Evolutionary conservation across 2,888 invertebrate species (phyloP), one percentile per base, ranked within the genome.

Genomic region (Stenchaetothrips biformis): DNA sequence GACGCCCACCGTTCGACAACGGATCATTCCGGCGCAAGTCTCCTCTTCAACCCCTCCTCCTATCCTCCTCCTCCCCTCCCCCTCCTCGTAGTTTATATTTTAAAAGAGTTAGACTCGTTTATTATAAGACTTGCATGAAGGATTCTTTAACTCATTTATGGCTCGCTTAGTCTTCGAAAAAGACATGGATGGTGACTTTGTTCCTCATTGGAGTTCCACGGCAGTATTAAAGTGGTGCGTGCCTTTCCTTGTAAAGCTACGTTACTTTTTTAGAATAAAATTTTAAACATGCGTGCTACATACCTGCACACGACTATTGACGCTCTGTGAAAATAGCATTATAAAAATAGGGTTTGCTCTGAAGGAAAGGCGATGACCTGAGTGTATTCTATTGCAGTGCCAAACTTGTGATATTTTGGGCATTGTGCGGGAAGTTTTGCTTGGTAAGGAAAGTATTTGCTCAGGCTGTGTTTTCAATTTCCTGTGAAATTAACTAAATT

Each of bases 381-480:
- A 18, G 13, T 53, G 9, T 13, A 53, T 18, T 53, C 9, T 21
- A 67, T 74, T 74, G 67, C 67, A 74, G 67, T 74, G 67, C 67
- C 67, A 74, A 74, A 74, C 25, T 74, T 74, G 67, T 74, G 67
- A 74, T 74, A 74, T 21, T 74, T 74, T 74, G 67, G 21, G 67
- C 67, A 74, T 74, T 74, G 67, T 74, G 21, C 21, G 67, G 25
- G 67, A 74, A 25, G 67, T 74, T 21, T 74, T 74, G 67, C 67
- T 11, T 21, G 67, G 25, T 74, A 25, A 74, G 67, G 25, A 74
- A 74, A 74, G 21, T 25, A 74, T 74, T 74, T 74, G 67, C 67
- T 74, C 67, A 74, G 67, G 67, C 67, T 74, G 67, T 74, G 67
- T 74, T 74, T 25, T 74, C 67, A 74, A 74, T 74, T 74, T 74